Base-by-base conservation (phyloP, 92 coral and sea anemone genomes). In the Phymanthus crucifer region DNA sequence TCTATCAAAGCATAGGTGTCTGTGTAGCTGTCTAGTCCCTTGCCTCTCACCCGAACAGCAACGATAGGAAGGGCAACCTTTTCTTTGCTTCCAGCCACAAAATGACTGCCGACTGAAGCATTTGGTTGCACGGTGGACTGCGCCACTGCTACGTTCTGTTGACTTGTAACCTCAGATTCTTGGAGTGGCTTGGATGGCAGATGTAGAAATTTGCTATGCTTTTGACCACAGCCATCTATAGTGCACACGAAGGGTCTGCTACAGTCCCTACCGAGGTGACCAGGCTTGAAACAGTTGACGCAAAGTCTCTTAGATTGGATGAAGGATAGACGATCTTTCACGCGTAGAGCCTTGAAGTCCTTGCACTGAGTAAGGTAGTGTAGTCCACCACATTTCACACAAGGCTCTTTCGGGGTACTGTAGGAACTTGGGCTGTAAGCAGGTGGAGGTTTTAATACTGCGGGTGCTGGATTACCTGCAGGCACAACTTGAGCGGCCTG, bases 1-100 rank as follows among this genome's bases (percentile, higher is more conserved):
- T 80, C 84, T 80, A 80, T 80, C n/a, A 80, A 38, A 48, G 84
- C 84, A 71, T 80, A 80, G 77, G 84, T 80, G 50, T 80, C 84
- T 50, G 52, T 74, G 54, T 81, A 81, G 8, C 74, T 81, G 21
- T 81, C 85, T 73, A 81, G 81, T 48, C 85, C 82, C 21, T 81
- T 74, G 72, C 81, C 85, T 23, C 48, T 81, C 85, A 81, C 85
- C 12, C 81, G 82, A 73, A 81, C 85, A 32, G 82, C 72, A 40
- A 81, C 85, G 74, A 81, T 81, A 31, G 85, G 85, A 73, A 81
- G 82, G 40, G 85, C 85, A 36, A 81, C 85, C 58, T 23, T 82
- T 36, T 75, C 82, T 16, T 74, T 74, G 82, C 82, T 19, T 56
- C 73, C 82, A 75, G 80, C 74, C 65, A 75, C 82, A 66, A 74